Evolutionary conservation across 2,797 vertebrate genomes (phyloP), one percentile per base, ranked within the genome.

Genomic region (Oophaga sylvatica): DNA sequence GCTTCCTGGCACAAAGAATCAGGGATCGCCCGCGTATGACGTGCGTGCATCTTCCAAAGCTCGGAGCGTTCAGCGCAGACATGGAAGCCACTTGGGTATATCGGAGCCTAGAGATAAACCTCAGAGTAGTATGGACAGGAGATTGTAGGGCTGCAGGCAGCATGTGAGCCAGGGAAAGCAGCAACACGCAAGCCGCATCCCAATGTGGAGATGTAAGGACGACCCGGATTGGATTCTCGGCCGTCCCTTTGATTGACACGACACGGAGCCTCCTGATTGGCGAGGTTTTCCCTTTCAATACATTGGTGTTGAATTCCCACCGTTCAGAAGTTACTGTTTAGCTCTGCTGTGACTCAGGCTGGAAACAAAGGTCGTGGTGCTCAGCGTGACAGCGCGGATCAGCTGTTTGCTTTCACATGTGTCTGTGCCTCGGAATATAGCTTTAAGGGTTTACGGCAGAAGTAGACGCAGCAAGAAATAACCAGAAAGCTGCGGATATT

Each of bases 1-100:
- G 97, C 97, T 5, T 94, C 94, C 59, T 63, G 92, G 90, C 94
- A 93, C 85, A 98, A 92, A 35, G 97, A 98, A 87, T 92, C 92
- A 4, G 98, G 96, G 91, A 96, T 91, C 31, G 93, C 95, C 90
- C 98, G 96, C 84, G 98, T 96, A 98, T 92, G 29, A 96, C 97
- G 93, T 98, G 97, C 85, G 96, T 97, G 94, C 94, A 98, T 45
- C 92, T 94, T 88, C 96, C 97, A 84, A 97, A 97, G 85, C 76
- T 92, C 90, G 93, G 90, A 90, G 94, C 80, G 94, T 91, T 94
- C 87, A 93, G 90, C 73, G 91, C 90, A 10, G 94, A 93, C 94
- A 95, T 94, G 91, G 59, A 81, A 56, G 31, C 82, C 22, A 19
- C 8, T 63, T n/a, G 31, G 20, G 48, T 29, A 60, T 48, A 26